A percentile compares a stretch with the other conserved stretches of the same genome.
Evolutionary conservation across 2,888 invertebrate species (phyloP).

Genomic region (Dolichomitus sp.): DNA sequence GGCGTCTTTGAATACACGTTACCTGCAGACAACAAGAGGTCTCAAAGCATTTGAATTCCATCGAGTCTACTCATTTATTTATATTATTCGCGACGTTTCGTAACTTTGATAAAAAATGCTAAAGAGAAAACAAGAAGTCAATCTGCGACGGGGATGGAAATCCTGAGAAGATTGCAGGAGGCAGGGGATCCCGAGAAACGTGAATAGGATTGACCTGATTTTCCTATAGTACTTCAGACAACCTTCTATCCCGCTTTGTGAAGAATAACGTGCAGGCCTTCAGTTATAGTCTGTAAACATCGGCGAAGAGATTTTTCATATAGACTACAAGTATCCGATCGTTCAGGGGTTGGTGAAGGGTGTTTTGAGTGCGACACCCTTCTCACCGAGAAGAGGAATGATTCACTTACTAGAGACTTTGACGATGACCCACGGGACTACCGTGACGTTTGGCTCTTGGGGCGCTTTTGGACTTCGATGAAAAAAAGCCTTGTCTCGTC

Average conservation of each 20-base stretch:
- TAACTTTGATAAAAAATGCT: constrained; percentile 63
- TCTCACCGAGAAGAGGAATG: constrained; percentile 37
- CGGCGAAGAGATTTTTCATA: constrained; percentile 27
- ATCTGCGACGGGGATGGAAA: neutral
- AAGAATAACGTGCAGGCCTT: constrained; percentile 13
- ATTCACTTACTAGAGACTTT: constrained; percentile 50
- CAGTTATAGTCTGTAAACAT: constrained; percentile 40
- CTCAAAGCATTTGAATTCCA: constrained; percentile 8
- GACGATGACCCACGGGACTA: constrained; percentile 43
- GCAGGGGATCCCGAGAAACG: neutral
- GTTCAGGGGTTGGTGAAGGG: constrained; percentile 3
- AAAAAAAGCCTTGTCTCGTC: constrained; percentile 17
- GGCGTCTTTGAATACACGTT: neutral
- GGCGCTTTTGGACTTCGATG: constrained; percentile 57
- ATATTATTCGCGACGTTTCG: constrained; percentile 41
- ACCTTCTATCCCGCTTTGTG: neutral
- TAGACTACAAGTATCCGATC: constrained; percentile 5
- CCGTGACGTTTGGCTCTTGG: constrained; percentile 47
- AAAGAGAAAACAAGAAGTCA: constrained; percentile 23
- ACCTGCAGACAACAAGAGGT: neutral
- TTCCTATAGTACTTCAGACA: neutral
- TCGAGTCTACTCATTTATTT: constrained; percentile 47
- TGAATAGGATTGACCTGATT: constrained; percentile 36
- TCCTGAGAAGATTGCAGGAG: constrained; percentile 24
- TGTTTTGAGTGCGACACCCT: constrained; percentile 37